Base-by-base conservation (phyloP, 2,888 invertebrate species). In the Muschampia plurimacula region DNA sequence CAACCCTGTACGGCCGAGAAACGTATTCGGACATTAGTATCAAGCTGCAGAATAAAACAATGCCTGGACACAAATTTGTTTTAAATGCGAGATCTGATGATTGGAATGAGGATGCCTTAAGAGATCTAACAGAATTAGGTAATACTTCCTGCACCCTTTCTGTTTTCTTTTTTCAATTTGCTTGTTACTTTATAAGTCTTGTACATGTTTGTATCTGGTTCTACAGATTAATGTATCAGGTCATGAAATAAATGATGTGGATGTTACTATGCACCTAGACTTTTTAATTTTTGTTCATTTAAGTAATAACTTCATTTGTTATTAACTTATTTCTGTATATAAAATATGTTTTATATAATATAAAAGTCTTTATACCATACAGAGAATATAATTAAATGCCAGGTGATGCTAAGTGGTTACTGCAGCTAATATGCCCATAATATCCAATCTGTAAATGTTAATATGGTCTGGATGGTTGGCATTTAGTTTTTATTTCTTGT, bases 31-130 rank as follows among this genome's bases (percentile, higher is more conserved):
- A 99, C 89, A 95, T 99, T 76, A 95, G 92, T 71, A 96, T 99
- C 68, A 96, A 96, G 85, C 93, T 99, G 32, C 95, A 96, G 77
- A 96, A 96, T 81, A 96, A 96, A 83, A 95, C 95, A 55, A 95
- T 98, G 84, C 96, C 97, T 4, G 98, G 97, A 1, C 99, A 99
- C 88, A 97, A 97, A 89, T 97, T 99, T 92, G 97, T 99, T 10
- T 91, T 99, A 22, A 96, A 96, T 83, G 98, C 99, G 44, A 95
- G 99, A 32, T 98, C 98, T 67, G 97, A 97, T 87, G 96, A 96
- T 82, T 99, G 98, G 98, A 97, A 96, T 81, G 97, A 97, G 81
- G 95, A 96, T 52, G 95, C 96, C 22, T 89, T 98, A 59, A 95
- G 95, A 69, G 93, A 96, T 81, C 95, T 95, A 15, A 92, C 95